Base-by-base conservation (phyloP, 2,888 invertebrate species). In the Temnothorax unifasciatus region DNA sequence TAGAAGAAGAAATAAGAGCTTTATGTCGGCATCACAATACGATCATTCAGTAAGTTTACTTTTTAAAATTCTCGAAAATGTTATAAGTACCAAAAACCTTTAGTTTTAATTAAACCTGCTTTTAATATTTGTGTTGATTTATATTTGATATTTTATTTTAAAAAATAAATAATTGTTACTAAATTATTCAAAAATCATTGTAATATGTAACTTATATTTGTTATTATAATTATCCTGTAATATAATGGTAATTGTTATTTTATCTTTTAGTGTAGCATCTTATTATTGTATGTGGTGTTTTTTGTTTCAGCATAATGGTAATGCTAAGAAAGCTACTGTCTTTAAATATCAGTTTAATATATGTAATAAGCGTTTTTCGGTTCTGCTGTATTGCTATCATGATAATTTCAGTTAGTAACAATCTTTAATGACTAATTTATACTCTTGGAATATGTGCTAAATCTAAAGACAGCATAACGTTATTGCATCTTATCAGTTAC, bases 341-440 rank as follows among this genome's bases (percentile, higher is more conserved):
- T 2, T n/a, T 87, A 13, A 89, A 89, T 47, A 76, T 91, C 15
- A 87, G 85, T 18, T 1, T 90, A 9, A 77, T 90, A 21, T 92
- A 92, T 57, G 11, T 89, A n/a, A 86, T 85, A 59, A 90, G 76
- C 21, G 88, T 92, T 66, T 83, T 91, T 63, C 86, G 89, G 41
- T 90, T 92, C 66, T 92, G 91, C 38, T 88, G 90, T 68, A 50
- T 90, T 50, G 89, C 85, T 8, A 88, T 88, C 8, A 87, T 89
- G 83, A 0, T 91, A 4, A 54, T 88, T 54, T 86, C 84, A 79
- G 92, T 92, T 84, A 86, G 88, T 50, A 77, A 41, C 15, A 18
- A 41, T 66, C 15, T 54, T 3, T 52, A 64, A 34, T 34, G n/a
- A 34, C 5, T 34, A 34, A 59, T 25, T 52, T 29, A 29, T 29